Conservation (phyloP, 1,140 invertebrate species). For the Andricus grossulariae region DNA sequence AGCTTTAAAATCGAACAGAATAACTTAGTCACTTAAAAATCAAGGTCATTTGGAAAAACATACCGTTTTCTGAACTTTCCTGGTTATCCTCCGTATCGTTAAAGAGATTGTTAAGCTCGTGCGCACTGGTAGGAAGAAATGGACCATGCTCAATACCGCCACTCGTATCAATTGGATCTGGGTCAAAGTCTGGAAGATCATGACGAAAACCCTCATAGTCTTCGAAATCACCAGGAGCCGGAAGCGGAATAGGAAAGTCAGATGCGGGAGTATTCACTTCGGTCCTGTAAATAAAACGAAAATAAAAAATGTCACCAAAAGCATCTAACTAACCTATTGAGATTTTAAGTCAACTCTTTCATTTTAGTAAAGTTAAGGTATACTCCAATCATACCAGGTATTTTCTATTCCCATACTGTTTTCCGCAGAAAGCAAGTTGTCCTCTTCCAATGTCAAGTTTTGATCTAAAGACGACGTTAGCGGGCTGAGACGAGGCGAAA, state of each 20-base stretch:
- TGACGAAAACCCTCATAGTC: constrained; percentile 50
- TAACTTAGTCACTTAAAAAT: constrained; percentile 38
- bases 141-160: constrained; percentile 68
- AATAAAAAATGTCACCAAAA: constrained; percentile 31
- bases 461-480: constrained; percentile 70
- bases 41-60: constrained; percentile 33
- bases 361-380: constrained; percentile 2
- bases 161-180: constrained; percentile 56
- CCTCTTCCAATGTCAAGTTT: constrained; percentile 68
- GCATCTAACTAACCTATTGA: not conserved
- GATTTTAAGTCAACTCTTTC: not conserved
- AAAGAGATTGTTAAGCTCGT: constrained; percentile 70
- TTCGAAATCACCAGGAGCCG: constrained; percentile 66
- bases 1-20: constrained; percentile 39
- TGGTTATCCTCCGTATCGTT: constrained; percentile 67
- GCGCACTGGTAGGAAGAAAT: constrained; percentile 64
- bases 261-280: constrained; percentile 70
- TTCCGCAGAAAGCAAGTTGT: constrained; percentile 61
- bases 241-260: constrained; percentile 71
- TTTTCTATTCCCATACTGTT: constrained; percentile 74
- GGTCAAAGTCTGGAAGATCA: constrained; percentile 54
- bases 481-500: constrained; percentile 69
- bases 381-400: constrained; percentile 61
- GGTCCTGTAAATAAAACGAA: constrained; percentile 58
- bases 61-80: constrained; percentile 69